A percentile compares a stretch with the other conserved stretches of the same genome.
Conservation (phyloP, 2,113 vertebrate genomes). For the Gulo gulo region DNA sequence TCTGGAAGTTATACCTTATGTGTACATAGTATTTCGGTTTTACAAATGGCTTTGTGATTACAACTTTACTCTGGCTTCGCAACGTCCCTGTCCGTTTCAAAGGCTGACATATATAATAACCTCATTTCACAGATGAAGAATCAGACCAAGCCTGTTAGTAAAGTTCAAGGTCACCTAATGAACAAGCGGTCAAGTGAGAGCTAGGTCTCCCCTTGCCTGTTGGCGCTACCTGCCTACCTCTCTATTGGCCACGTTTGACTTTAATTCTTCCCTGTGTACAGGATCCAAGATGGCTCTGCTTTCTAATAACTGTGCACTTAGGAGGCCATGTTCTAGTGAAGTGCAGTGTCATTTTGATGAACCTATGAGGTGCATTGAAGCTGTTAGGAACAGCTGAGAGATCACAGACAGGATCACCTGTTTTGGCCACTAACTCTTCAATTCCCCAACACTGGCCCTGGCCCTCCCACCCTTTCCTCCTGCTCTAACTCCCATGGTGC, state of each 20-base stretch:
- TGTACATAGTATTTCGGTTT: background rate
- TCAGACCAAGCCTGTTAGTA: background rate
- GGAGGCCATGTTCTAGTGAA: constrained; percentile 10
- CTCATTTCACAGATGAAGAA: background rate
- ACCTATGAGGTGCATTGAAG: constrained; percentile 60
- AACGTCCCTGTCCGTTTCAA: background rate
- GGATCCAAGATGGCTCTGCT: constrained; percentile 33
- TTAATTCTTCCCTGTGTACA: background rate
- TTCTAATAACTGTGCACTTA: background rate
- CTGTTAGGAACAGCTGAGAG: constrained; percentile 65
- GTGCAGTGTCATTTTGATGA: constrained; percentile 58
- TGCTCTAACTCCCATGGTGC: constrained; percentile 68
- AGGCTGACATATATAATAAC: background rate
- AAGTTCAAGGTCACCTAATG: background rate
- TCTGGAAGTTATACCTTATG: background rate
- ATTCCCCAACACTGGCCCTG: constrained; percentile 70
- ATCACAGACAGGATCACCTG: constrained; percentile 72
- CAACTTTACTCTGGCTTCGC: background rate
- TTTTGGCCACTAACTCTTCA: constrained; percentile 77
- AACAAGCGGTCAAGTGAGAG: background rate
- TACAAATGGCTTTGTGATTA: background rate
- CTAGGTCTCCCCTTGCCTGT: background rate
- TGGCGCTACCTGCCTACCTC: background rate
- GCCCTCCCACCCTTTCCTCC: constrained; percentile 79
- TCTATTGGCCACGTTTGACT: background rate